phyloP scores from a whole-genome alignment of 2,797 vertebrate genomes.

The Pitangus sulphuratus region DNA sequence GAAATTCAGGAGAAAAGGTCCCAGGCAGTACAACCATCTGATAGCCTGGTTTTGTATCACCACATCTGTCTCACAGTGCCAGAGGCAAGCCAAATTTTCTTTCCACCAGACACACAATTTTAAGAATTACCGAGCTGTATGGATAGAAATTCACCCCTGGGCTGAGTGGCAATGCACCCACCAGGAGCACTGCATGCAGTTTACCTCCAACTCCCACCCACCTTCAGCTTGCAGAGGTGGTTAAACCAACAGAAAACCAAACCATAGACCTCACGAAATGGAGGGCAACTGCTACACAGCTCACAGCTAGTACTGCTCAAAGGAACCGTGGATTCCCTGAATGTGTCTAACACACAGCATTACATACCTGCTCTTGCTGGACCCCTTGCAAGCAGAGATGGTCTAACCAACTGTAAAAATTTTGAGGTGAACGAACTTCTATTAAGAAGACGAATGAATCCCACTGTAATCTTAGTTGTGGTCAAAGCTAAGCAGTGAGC shows the following conservation, averaged over 20 bases:
- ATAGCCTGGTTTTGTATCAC: neutral
- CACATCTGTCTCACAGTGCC: neutral
- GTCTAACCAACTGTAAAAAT: neutral
- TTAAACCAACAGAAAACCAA: neutral
- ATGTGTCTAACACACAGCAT: neutral
- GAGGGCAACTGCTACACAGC: neutral
- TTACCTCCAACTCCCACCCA: neutral
- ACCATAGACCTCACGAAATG: neutral
- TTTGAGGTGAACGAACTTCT: neutral
- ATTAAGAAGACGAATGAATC: neutral
- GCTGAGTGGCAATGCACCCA: neutral
- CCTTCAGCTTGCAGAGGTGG: neutral
- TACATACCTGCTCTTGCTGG: neutral
- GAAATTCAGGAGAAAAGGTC: neutral
- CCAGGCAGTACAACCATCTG: neutral
- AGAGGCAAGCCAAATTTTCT: neutral
- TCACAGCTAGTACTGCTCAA: neutral
- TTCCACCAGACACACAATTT: neutral
- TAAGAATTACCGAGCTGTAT: neutral
- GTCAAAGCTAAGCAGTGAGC: slow-evolving; percentile 2
- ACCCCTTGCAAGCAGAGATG: neutral
- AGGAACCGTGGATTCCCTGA: neutral
- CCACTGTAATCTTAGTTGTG: neutral
- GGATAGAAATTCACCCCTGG: neutral
- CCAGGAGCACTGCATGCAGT: neutral